These are phyloP conservation scores for Eubasilissa regina DNA, from an alignment of 1,140 invertebrate genomes.

Conservation along the genomic window DNA sequence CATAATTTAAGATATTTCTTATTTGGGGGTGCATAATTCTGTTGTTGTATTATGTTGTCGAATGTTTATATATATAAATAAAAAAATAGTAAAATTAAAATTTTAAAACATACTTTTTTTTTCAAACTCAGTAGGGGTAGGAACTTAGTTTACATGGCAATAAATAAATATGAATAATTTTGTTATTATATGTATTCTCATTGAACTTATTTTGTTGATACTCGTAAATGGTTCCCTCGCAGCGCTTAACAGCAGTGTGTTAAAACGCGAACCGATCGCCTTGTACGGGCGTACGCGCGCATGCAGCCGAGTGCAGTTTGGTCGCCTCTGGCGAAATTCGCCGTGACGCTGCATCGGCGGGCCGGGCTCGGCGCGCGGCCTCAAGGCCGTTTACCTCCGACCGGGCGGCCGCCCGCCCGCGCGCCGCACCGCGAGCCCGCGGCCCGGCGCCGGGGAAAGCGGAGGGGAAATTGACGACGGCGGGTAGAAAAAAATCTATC, in stretches of 20 bases:
- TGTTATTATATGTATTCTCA: too few species aligned
- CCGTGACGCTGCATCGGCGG: conserved; percentile 25
- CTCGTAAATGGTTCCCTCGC: too few species aligned
- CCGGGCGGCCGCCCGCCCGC: conserved; percentile 41
- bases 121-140: too few species aligned
- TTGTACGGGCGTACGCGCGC: neutral
- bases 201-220: neutral
- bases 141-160: too few species aligned
- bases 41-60: too few species aligned
- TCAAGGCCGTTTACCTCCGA: conserved; percentile 52
- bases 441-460: conserved; percentile 18
- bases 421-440: conserved; percentile 18
- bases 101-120: too few species aligned
- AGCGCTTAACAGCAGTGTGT: neutral
- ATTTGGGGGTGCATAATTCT: too few species aligned
- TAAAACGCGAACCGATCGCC: neutral
- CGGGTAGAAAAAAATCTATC: neutral
- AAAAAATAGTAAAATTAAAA: too few species aligned
- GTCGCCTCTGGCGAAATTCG: conserved; percentile 32
- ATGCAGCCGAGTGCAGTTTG: conserved; percentile 9
- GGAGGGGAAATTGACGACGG: conserved; percentile 16
- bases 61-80: too few species aligned
- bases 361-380: conserved; percentile 22
- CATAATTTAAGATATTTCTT: too few species aligned
- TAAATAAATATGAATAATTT: too few species aligned